Evolutionary conservation across 2,797 vertebrate genomes (phyloP).

Genomic region (Steatocranus sp.): DNA sequence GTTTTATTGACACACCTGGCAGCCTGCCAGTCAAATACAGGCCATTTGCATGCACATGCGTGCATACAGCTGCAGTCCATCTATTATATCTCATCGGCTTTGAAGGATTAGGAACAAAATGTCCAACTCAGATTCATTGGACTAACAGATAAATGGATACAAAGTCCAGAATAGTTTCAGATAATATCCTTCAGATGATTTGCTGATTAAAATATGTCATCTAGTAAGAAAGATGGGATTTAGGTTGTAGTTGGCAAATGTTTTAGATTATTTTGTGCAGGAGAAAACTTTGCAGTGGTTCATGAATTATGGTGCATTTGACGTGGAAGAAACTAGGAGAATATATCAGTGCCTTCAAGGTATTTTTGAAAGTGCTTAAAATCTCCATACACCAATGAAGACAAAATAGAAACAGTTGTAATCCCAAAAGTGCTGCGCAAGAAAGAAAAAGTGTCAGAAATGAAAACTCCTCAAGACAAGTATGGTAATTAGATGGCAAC

Average conservation of each 20-base stretch:
- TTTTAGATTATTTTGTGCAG: neutral
- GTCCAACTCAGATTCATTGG: neutral
- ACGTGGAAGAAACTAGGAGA: neutral
- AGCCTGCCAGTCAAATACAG: neutral
- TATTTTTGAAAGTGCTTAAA: slow-evolving; percentile 13
- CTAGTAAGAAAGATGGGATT: neutral
- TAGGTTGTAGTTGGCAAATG: neutral
- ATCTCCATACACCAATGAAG: slow-evolving; percentile 15
- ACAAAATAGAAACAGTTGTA: neutral
- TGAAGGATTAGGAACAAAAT: slow-evolving; percentile 12
- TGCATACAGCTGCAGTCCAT: neutral
- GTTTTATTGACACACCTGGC: slow-evolving; percentile 18
- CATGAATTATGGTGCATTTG: slow-evolving; percentile 2
- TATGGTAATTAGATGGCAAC: slow-evolving; percentile 4
- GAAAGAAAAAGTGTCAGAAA: neutral
- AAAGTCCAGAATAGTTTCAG: neutral
- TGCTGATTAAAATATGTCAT: slow-evolving; percentile 10
- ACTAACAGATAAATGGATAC: neutral
- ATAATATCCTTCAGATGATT: neutral
- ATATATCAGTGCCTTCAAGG: neutral
- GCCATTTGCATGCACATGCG: neutral
- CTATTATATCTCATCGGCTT: neutral
- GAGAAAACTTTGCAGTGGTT: neutral
- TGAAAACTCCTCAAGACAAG: neutral
- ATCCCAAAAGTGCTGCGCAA: neutral